phyloP scores from a whole-genome alignment of 2,888 invertebrate species.

The Napeogenes inachia region DNA sequence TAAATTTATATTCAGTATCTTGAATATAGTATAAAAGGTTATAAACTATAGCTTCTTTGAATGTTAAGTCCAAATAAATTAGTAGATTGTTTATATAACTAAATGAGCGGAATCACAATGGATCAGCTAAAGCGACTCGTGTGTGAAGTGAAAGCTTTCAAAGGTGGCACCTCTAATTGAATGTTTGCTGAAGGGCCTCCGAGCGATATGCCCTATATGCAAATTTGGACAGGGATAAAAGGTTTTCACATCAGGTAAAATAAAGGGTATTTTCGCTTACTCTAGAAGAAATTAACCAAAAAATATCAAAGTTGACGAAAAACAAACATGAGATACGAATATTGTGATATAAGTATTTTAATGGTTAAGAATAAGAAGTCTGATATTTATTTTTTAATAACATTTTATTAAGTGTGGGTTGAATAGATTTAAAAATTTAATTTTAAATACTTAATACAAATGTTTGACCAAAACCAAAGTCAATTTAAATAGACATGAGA shows the following conservation, averaged over 20 bases:
- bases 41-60: too few species aligned
- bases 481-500: slow-evolving; percentile 12
- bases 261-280: slow-evolving; percentile 11
- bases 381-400: too few species aligned
- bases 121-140: slow-evolving; percentile 31
- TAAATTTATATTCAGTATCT: too few species aligned
- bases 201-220: slow-evolving; percentile 15
- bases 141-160: slow-evolving; percentile 35
- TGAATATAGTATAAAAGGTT: too few species aligned
- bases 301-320: slow-evolving; percentile 18
- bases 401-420: too few species aligned
- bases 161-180: slow-evolving; percentile 42
- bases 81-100: too few species aligned
- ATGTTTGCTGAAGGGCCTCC: slow-evolving; percentile 41
- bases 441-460: too few species aligned
- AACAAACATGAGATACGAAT: slow-evolving; percentile 24
- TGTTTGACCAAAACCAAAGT: slow-evolving; percentile 4
- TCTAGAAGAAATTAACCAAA: slow-evolving; percentile 2
- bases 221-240: slow-evolving; percentile 16
- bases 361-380: too few species aligned
- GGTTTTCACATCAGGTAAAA: slow-evolving; percentile 3
- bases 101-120: slow-evolving; percentile 34
- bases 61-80: too few species aligned
- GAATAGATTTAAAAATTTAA: too few species aligned
- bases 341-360: too few species aligned